Evolutionary conservation across 2,888 invertebrate genomes (phyloP).

Genomic region (Eristalinus sepulchralis): DNA sequence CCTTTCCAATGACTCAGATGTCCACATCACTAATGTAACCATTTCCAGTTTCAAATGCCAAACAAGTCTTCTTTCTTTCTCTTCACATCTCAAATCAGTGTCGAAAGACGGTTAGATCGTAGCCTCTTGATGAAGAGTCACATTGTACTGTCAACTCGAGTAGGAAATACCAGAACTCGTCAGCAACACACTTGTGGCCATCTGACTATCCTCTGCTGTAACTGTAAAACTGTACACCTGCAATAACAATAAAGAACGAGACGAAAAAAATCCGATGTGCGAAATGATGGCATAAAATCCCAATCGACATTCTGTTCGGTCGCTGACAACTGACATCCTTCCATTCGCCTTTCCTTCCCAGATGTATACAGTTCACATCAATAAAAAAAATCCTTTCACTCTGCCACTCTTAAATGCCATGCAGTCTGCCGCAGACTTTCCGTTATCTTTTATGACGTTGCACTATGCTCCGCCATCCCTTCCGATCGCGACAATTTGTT

Average conservation of each 20-base stretch:
- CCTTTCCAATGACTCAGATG: too few relatives aligned
- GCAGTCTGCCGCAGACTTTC: neutral
- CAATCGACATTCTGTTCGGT: neutral
- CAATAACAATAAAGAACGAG: neutral
- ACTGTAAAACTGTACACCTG: neutral
- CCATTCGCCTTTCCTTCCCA: neutral
- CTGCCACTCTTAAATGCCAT: constrained; percentile 35
- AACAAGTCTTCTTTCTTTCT: too few relatives aligned
- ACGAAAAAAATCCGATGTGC: constrained; percentile 18
- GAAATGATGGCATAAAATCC: constrained; percentile 16
- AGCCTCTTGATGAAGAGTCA: neutral
- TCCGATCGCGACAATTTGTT: constrained; percentile 29
- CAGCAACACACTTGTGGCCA: neutral
- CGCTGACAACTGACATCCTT: constrained; percentile 28
- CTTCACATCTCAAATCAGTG: too few relatives aligned
- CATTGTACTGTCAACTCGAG: neutral
- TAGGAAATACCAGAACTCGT: neutral
- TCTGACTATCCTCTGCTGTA: neutral
- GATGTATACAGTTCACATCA: neutral
- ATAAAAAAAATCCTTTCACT: constrained; percentile 61
- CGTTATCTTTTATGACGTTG: neutral
- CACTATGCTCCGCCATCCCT: neutral
- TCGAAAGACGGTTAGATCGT: neutral
- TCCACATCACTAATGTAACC: too few relatives aligned
- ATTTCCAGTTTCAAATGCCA: too few relatives aligned